phyloP scores from a whole-genome alignment of 2,797 vertebrate genomes.

The Chelonia mydas region DNA sequence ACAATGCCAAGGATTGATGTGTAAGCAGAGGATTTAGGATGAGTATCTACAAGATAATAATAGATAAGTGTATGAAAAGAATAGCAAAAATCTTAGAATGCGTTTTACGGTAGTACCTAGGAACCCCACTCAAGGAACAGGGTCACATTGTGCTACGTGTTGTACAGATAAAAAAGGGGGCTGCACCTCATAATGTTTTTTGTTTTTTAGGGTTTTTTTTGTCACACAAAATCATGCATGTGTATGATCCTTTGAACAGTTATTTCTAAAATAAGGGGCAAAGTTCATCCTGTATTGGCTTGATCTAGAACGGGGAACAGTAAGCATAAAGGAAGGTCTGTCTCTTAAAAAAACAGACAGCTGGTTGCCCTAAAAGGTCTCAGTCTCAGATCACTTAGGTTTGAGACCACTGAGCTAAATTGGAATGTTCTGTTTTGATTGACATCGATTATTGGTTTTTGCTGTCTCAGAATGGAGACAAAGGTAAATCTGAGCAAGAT shows the following conservation, averaged over 20 bases:
- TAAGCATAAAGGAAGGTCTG: not conserved
- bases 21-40: not conserved
- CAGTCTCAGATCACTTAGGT: not conserved
- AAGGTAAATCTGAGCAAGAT: conserved; percentile 28
- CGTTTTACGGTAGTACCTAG: not conserved
- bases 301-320: accelerated
- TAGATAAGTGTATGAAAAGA: not conserved
- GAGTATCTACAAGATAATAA: not conserved
- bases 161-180: not conserved
- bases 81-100: not conserved
- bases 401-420: not conserved
- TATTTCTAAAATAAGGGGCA: not conserved
- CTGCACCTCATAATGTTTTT: not conserved
- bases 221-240: not conserved
- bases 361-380: not conserved
- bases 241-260: not conserved
- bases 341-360: accelerated
- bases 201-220: not conserved
- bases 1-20: not conserved
- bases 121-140: not conserved
- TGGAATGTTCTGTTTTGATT: conserved; percentile 47
- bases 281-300: not conserved
- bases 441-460: not conserved
- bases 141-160: not conserved
- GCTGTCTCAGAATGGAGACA: not conserved